Evolutionary conservation across 1,140 invertebrate genomes (phyloP).

Genomic region (Anastatus disparis): DNA sequence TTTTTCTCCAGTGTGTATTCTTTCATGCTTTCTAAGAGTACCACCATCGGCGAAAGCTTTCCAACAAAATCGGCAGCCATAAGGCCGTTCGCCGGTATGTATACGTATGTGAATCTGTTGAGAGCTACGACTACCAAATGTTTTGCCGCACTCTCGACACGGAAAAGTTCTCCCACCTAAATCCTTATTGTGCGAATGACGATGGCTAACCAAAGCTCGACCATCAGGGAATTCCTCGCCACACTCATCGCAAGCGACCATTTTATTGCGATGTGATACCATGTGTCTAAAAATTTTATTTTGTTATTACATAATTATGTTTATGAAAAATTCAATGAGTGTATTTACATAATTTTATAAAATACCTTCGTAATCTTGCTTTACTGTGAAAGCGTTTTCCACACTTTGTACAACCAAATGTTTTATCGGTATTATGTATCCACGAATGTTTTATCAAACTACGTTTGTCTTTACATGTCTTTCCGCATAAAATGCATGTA

Average conservation of each 20-base stretch:
- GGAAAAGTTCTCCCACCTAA: constrained; percentile 77
- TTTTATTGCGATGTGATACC: constrained; percentile 77
- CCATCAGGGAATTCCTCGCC: constrained; percentile 79
- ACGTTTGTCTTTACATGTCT: constrained; percentile 75
- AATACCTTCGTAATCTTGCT: constrained; percentile 68
- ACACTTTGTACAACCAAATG: constrained; percentile 73
- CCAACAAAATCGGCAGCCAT: constrained; percentile 96
- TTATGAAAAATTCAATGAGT: not conserved
- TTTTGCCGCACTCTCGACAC: constrained; percentile 86
- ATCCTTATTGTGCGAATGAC: constrained; percentile 73
- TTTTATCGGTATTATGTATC: constrained; percentile 71
- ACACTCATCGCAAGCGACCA: constrained; percentile 76
- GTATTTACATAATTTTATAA: not conserved
- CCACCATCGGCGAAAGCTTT: constrained; percentile 98
- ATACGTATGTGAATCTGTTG: constrained; percentile 92
- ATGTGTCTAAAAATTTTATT: constrained; percentile 70
- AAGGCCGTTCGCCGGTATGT: constrained; percentile 86
- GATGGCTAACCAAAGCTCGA: constrained; percentile 75
- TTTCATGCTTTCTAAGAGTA: constrained; percentile 95
- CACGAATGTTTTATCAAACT: constrained; percentile 76
- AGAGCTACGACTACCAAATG: constrained; percentile 88
- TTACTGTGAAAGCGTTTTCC: constrained; percentile 78
- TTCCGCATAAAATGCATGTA: constrained; percentile 71
- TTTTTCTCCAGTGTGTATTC: constrained; percentile 97
- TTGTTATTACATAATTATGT: not conserved